phyloP scores from a whole-genome alignment of 2,888 invertebrate genomes.

The Chesias legatella region DNA sequence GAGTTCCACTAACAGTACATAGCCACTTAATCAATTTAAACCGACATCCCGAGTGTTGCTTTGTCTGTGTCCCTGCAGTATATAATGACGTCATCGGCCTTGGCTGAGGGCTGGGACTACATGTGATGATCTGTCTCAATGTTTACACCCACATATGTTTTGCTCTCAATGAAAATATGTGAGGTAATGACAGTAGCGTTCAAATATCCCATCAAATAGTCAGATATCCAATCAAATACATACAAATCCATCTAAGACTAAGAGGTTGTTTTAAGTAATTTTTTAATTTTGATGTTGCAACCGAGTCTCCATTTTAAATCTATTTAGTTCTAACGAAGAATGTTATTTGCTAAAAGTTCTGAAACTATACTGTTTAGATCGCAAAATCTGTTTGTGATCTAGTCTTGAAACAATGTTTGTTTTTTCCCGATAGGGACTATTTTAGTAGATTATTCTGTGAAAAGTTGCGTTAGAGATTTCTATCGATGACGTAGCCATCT shows the following conservation, averaged over 20 bases:
- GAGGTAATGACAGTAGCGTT: constrained; percentile 18
- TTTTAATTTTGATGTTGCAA: no score
- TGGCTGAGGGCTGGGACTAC: constrained; percentile 53
- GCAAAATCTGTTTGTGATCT: no score
- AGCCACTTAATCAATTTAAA: constrained; percentile 64
- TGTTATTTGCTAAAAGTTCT: no score
- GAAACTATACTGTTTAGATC: no score
- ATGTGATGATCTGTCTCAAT: constrained; percentile 52
- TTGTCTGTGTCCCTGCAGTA: constrained; percentile 45
- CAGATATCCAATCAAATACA: no score
- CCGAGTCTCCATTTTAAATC: no score
- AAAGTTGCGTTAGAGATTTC: neutral
- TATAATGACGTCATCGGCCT: constrained; percentile 71
- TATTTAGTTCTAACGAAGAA: no score
- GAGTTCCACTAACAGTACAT: constrained; percentile 35
- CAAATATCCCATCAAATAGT: neutral
- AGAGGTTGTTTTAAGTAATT: no score
- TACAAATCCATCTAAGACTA: no score
- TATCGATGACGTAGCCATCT: constrained; percentile 27
- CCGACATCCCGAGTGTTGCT: constrained; percentile 45
- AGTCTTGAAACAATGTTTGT: no score
- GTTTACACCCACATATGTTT: constrained; percentile 53
- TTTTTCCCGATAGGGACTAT: no score
- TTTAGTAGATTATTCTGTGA: neutral
- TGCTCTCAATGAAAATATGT: constrained; percentile 24